Conservation (phyloP, 2,888 invertebrate species). For the Bimastos eiseni region DNA sequence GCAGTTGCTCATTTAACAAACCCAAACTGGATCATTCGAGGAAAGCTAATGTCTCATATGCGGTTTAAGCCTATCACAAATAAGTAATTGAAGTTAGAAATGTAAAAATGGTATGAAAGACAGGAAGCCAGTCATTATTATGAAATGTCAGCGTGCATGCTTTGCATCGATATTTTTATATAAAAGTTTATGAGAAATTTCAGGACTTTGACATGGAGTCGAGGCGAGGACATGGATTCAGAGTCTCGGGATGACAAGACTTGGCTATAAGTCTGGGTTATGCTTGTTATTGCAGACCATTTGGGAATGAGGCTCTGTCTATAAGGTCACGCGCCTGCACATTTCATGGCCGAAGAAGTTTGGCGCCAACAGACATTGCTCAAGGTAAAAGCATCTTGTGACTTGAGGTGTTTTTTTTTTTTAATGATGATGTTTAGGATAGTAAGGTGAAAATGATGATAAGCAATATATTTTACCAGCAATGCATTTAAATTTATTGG, state of each 20-base stretch:
- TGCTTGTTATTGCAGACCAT: neutral
- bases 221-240: neutral
- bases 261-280: neutral
- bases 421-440: neutral
- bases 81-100: too few species aligned
- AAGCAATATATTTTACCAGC: neutral
- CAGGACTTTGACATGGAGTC: neutral
- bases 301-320: neutral
- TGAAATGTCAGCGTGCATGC: neutral
- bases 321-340: neutral
- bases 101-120: too few species aligned
- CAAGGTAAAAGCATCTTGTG: conserved; percentile 17
- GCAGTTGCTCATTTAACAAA: too few species aligned
- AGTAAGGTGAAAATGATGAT: neutral
- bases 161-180: neutral
- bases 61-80: too few species aligned
- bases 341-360: conserved; percentile 15
- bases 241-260: neutral
- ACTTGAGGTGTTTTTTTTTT: neutral
- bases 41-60: too few species aligned
- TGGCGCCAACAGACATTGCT: conserved; percentile 8
- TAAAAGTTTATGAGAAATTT: neutral
- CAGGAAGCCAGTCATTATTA: neutral
- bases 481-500: neutral
- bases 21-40: too few species aligned